These are phyloP conservation scores for Chrosomus eos DNA, from an alignment of 2,797 vertebrate species.

Conservation along the genomic window DNA sequence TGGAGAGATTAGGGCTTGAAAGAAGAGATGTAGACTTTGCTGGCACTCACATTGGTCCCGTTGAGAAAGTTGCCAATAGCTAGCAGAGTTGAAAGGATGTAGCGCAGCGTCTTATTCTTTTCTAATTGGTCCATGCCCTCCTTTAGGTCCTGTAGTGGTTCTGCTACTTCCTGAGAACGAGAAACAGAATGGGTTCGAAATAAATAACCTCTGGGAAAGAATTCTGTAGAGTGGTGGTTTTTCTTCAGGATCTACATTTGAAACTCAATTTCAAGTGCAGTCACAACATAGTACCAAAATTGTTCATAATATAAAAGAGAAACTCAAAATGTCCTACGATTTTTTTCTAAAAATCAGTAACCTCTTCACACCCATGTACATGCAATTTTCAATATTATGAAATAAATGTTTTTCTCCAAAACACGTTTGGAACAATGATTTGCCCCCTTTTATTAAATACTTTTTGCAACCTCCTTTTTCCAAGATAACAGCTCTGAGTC, in stretches of 20 bases:
- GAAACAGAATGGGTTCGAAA: slow-evolving; percentile 19
- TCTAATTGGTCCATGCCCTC: slow-evolving; percentile 98
- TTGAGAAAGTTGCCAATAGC: slow-evolving; percentile 98
- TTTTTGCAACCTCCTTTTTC: too few relatives aligned
- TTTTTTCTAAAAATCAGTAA: not conserved
- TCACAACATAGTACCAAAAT: not conserved
- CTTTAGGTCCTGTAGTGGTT: slow-evolving; percentile 95
- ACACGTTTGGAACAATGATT: too few relatives aligned
- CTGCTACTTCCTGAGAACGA: slow-evolving; percentile 88
- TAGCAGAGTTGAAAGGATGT: slow-evolving; percentile 92
- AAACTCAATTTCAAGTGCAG: not conserved
- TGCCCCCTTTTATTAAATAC: too few relatives aligned
- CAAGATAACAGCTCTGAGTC: too few relatives aligned
- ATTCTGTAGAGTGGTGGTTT: not conserved
- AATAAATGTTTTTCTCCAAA: too few relatives aligned
- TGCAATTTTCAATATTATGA: not conserved
- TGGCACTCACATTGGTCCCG: slow-evolving; percentile 89
- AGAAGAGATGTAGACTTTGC: slow-evolving; percentile 29
- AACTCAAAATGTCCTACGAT: not conserved
- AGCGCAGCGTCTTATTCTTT: slow-evolving; percentile 93
- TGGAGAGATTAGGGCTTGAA: slow-evolving; percentile 30
- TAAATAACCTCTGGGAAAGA: not conserved
- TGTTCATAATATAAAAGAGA: not conserved
- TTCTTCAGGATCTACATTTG: not conserved
- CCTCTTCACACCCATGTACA: not conserved